A percentile compares a stretch with the other conserved stretches of the same genome.
These are phyloP conservation scores for Tyto alba DNA, from an alignment of 2,113 vertebrate species.

Conservation along the genomic window DNA sequence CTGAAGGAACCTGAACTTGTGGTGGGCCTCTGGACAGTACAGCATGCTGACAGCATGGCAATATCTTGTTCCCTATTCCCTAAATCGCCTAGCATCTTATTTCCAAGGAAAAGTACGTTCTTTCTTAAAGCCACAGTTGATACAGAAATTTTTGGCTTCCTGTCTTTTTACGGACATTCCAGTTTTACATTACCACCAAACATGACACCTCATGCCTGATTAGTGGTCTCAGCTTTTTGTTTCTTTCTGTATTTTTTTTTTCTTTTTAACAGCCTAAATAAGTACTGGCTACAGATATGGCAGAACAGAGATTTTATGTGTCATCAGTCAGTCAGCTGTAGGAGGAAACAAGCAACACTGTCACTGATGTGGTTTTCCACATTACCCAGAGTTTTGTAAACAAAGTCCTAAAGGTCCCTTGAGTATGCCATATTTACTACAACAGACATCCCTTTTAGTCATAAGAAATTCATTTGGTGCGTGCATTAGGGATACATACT, in stretches of 20 bases:
- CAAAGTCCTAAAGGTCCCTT: neutral
- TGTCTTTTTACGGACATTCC: neutral
- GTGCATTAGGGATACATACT: neutral
- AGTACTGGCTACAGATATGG: neutral
- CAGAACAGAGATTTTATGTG: neutral
- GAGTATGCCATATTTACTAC: neutral
- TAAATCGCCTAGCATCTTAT: neutral
- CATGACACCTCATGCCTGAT: neutral
- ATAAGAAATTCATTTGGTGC: conserved; percentile 21
- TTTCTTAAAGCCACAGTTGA: neutral
- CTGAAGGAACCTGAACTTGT: neutral
- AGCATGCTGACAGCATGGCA: neutral
- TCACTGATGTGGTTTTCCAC: neutral
- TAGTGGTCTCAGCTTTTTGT: neutral
- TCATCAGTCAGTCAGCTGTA: neutral
- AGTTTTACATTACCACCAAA: neutral
- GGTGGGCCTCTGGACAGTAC: neutral
- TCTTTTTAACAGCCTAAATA: neutral
- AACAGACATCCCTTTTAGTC: neutral
- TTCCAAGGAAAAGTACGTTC: neutral
- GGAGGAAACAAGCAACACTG: neutral
- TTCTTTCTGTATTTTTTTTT: neutral
- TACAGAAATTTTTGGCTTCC: neutral
- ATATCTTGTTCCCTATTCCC: neutral
- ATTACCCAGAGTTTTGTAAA: neutral